Evolutionary conservation across 2,113 vertebrate genomes (phyloP).

Genomic region (Arothron firmamentum): DNA sequence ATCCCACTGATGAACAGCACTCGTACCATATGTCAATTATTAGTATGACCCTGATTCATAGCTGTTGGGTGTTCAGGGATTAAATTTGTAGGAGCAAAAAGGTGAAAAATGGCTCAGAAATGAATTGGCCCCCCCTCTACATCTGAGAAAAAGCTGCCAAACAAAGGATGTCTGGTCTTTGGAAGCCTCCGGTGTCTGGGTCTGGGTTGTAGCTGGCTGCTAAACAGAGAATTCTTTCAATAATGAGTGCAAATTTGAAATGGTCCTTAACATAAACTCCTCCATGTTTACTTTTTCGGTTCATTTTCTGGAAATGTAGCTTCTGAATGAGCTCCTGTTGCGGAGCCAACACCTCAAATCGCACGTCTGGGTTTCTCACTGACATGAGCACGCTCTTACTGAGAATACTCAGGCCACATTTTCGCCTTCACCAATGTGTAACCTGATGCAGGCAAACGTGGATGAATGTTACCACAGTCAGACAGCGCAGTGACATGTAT

Average conservation of each 20-base stretch:
- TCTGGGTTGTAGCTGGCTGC: not conserved
- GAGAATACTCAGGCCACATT: slow-evolving; percentile 4
- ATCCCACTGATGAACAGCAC: not conserved
- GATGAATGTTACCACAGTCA: no score
- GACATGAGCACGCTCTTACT: not conserved
- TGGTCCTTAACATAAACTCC: not conserved
- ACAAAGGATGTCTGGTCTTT: not conserved
- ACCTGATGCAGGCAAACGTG: not conserved
- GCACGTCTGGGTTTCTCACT: slow-evolving; percentile 1
- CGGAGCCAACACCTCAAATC: not conserved
- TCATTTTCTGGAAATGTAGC: not conserved
- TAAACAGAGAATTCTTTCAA: not conserved
- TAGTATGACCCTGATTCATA: no score
- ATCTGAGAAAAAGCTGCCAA: not conserved
- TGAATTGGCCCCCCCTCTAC: no score
- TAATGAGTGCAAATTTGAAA: not conserved
- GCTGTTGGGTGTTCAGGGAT: no score
- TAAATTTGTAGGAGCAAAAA: no score
- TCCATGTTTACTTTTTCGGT: not conserved
- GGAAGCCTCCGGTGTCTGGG: not conserved
- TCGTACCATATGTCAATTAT: no score
- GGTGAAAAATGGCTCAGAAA: no score
- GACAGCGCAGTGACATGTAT: slow-evolving; percentile 11
- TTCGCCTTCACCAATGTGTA: not conserved
- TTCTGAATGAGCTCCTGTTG: slow-evolving; percentile 5